Conservation (phyloP, 2,797 vertebrate genomes). For the Aselliscus stoliczkanus region DNA sequence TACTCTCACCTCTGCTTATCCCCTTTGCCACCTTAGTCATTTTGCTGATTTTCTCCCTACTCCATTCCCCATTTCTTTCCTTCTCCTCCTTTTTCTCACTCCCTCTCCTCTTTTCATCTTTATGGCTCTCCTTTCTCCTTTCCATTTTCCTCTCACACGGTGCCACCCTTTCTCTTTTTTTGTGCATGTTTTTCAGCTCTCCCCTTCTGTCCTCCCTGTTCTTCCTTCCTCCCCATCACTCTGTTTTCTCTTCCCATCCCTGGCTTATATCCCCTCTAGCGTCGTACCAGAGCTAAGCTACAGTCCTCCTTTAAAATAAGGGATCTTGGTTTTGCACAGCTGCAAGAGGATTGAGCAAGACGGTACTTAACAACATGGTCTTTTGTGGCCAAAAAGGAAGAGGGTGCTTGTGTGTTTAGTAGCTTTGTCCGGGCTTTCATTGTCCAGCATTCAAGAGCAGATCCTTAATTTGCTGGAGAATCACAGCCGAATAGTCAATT, state of each 20-base stretch:
- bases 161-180: neutral
- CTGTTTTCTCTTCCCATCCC: neutral
- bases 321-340: constrained; percentile 38
- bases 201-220: neutral
- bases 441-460: constrained; percentile 64
- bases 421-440: constrained; percentile 39
- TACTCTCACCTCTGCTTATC: neutral
- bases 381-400: constrained; percentile 40
- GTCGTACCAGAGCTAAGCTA: neutral
- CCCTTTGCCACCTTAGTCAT: neutral
- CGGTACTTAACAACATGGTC: neutral
- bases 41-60: neutral
- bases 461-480: constrained; percentile 69
- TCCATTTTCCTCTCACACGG: neutral
- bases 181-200: neutral
- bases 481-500: constrained; percentile 65
- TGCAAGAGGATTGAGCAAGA: constrained; percentile 42
- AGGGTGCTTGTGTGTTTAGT: constrained; percentile 23
- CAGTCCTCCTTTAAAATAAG: constrained; percentile 8
- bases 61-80: neutral
- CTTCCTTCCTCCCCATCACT: neutral
- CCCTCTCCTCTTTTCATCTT: neutral
- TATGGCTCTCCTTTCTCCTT: neutral
- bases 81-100: neutral
- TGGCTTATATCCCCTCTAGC: neutral